Percentiles rank a stretch among this genome's conserved stretches.
Conservation (phyloP, 2,113 vertebrate species). For the Melanerpes aurifrons region DNA sequence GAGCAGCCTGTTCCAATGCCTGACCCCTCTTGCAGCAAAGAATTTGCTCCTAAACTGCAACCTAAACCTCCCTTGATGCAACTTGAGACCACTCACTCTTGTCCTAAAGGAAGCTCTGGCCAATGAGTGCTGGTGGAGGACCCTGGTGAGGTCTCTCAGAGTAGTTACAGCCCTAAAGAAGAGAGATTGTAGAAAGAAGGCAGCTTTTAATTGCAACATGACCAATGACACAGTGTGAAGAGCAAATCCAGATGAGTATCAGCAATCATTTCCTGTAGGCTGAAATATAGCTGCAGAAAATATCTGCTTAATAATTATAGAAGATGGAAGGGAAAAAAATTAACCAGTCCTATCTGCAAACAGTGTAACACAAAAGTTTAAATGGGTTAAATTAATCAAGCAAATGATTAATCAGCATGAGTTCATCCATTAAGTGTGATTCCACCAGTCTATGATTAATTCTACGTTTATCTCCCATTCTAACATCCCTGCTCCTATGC, state of each 20-base stretch:
- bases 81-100: no score
- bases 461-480: neutral
- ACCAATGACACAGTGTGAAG: neutral
- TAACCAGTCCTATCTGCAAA: neutral
- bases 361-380: neutral
- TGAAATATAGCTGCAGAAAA: conserved; percentile 40
- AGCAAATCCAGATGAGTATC: neutral
- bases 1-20: no score
- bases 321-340: neutral
- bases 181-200: neutral
- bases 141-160: neutral
- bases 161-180: neutral
- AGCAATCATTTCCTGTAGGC: neutral
- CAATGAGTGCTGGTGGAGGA: neutral
- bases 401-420: conserved; percentile 27
- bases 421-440: neutral
- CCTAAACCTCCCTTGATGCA: no score
- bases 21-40: no score
- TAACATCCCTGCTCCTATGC: neutral
- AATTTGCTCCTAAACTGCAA: no score
- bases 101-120: neutral
- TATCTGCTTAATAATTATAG: conserved; percentile 36
- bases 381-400: conserved; percentile 32
- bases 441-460: no score
- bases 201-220: conserved; percentile 8